A percentile compares a stretch with the other conserved stretches of the same genome.
Evolutionary conservation across 2,888 invertebrate genomes (phyloP).

Genomic region (Hydraecia micacea): DNA sequence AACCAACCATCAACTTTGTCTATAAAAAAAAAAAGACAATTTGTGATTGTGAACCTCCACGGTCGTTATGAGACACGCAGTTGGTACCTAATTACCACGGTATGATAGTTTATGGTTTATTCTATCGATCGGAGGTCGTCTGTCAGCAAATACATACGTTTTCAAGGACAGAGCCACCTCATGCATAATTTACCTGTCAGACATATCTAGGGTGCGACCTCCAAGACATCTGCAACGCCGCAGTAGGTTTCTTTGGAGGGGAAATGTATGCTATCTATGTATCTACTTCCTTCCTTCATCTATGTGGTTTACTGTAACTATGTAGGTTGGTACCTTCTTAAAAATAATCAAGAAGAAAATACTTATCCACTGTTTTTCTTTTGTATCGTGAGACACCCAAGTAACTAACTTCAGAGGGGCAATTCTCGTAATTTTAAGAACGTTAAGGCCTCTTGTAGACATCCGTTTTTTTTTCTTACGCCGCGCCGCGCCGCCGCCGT

Average conservation of each 20-base stretch:
- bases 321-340: background rate
- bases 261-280: constrained; percentile 19
- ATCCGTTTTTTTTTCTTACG: no score
- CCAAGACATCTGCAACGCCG: constrained; percentile 44
- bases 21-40: constrained; percentile 26
- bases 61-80: constrained; percentile 31
- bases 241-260: constrained; percentile 6
- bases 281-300: constrained; percentile 11
- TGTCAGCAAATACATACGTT: constrained; percentile 36
- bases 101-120: constrained; percentile 38
- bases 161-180: constrained; percentile 54
- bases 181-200: constrained; percentile 54
- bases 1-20: constrained; percentile 32
- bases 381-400: background rate
- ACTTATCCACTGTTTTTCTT: background rate
- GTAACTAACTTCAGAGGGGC: background rate
- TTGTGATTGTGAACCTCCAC: constrained; percentile 22
- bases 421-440: no score
- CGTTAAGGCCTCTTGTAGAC: no score
- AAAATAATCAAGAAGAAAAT: background rate
- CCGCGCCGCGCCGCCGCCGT: no score
- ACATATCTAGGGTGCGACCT: constrained; percentile 48
- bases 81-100: constrained; percentile 36
- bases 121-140: constrained; percentile 54
- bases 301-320: background rate